Evolutionary conservation across 2,797 vertebrate species (phyloP).

Genomic region (Sebastes trivittatus): DNA sequence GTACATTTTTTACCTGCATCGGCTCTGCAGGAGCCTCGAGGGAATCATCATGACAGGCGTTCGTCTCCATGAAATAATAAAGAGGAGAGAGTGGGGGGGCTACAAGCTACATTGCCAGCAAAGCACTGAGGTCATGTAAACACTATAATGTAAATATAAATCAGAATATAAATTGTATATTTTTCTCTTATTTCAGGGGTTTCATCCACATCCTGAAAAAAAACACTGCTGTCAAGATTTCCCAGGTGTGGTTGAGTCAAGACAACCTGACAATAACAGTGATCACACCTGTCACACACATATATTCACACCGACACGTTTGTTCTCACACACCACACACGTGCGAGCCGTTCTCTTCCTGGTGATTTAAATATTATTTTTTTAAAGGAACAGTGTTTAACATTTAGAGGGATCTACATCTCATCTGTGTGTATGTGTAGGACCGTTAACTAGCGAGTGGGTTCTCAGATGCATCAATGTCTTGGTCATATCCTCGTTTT

Average conservation of each 20-base stretch:
- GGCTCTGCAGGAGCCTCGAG: neutral
- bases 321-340: neutral
- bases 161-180: neutral
- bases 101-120: neutral
- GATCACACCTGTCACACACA: slow-evolving; percentile 29
- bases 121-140: neutral
- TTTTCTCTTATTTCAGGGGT: neutral
- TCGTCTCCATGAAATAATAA: slow-evolving; percentile 12
- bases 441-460: too few species aligned
- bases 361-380: neutral
- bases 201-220: neutral
- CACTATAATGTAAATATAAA: neutral
- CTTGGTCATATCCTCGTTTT: too few species aligned
- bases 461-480: too few species aligned
- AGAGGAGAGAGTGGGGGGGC: neutral
- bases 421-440: neutral
- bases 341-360: neutral
- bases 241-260: slow-evolving; percentile 18
- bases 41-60: neutral
- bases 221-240: neutral
- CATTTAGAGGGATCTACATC: too few species aligned
- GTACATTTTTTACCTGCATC: neutral
- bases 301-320: slow-evolving; percentile 4
- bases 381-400: too few species aligned
- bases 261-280: slow-evolving; percentile 33